Conservation (phyloP, 2,113 vertebrate genomes). For the Hyperopisus bebe region DNA sequence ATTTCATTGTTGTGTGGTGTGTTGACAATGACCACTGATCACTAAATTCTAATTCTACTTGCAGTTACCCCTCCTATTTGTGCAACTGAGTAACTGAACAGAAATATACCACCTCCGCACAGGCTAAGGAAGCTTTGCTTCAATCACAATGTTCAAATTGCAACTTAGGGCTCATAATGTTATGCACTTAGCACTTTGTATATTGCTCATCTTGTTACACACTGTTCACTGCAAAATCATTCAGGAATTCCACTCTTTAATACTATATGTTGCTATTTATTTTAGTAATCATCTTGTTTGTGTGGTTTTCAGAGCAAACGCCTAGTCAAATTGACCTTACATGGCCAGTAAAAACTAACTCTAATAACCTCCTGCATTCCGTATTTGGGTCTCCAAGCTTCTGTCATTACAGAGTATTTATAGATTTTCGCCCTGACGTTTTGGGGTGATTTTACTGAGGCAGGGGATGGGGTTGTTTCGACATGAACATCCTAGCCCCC, state of each 20-base stretch:
- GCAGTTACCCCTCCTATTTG: background rate
- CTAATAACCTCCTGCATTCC: background rate
- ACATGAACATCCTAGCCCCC: slow-evolving; percentile 20
- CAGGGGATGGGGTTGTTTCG: slow-evolving; percentile 19
- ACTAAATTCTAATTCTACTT: no score
- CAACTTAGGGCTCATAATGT: background rate
- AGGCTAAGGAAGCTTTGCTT: background rate
- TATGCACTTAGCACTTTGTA: background rate
- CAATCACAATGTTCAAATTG: background rate
- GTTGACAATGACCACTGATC: no score
- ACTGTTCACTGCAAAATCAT: background rate
- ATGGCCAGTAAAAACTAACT: background rate
- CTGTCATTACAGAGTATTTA: background rate
- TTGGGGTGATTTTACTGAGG: background rate
- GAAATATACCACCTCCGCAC: background rate
- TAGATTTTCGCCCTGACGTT: slow-evolving; percentile 19
- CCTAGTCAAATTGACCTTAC: background rate
- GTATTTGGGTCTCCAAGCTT: background rate
- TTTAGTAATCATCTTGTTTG: background rate
- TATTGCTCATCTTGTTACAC: background rate
- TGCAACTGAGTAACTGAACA: background rate
- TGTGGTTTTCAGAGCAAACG: background rate
- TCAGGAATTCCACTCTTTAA: background rate
- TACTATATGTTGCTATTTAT: background rate
- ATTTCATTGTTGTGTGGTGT: no score